phyloP scores from a whole-genome alignment of 2,888 invertebrate species.

The Anthrax anthrax region DNA sequence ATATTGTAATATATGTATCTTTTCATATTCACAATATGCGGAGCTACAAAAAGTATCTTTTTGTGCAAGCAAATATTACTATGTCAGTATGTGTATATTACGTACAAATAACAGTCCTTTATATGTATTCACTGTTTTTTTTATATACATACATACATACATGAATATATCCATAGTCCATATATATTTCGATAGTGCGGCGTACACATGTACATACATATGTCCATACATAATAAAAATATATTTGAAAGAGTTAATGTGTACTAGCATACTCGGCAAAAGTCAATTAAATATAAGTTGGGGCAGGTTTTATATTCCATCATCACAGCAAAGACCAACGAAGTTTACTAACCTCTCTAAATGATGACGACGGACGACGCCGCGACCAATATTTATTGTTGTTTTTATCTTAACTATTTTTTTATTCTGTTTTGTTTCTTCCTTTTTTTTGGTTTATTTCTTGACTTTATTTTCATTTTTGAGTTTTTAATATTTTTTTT shows the following conservation, averaged over 20 bases:
- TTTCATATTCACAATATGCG: too few relatives aligned
- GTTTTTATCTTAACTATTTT: neutral
- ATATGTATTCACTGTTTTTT: neutral
- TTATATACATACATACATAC: neutral
- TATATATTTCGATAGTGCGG: too few relatives aligned
- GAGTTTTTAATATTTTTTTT: too few relatives aligned
- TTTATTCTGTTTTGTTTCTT: neutral
- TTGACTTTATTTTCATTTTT: too few relatives aligned
- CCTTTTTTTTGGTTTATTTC: too few relatives aligned
- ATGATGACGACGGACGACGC: neutral
- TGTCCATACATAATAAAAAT: too few relatives aligned
- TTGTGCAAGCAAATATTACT: too few relatives aligned
- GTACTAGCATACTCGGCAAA: neutral
- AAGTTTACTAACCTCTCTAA: conserved; percentile 12
- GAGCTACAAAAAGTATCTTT: neutral
- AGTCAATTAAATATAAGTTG: conserved; percentile 16
- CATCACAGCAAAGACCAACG: conserved; percentile 2
- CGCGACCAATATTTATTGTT: neutral
- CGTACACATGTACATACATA: too few relatives aligned
- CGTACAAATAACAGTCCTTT: neutral
- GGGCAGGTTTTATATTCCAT: conserved; percentile 13
- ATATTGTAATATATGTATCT: too few relatives aligned
- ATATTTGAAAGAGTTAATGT: too few relatives aligned
- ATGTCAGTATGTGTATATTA: too few relatives aligned
- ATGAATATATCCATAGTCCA: neutral